phyloP scores from a whole-genome alignment of 2,113 vertebrate species.

The Acanthochromis polyacanthus region DNA sequence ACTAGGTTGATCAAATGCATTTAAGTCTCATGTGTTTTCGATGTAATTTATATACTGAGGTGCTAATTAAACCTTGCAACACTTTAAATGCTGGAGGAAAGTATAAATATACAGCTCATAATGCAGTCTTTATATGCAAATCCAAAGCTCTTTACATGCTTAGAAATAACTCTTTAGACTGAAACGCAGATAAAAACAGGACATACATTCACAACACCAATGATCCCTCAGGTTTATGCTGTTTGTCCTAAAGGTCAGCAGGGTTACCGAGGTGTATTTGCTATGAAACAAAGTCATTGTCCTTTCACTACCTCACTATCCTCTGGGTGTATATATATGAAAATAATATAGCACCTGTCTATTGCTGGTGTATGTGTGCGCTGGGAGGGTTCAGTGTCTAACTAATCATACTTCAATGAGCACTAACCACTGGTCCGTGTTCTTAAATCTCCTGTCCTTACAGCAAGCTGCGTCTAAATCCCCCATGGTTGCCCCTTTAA shows the following conservation, averaged over 20 bases:
- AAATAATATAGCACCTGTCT: slow-evolving; percentile 45
- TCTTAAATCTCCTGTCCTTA: slow-evolving; percentile 78
- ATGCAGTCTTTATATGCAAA: not conserved
- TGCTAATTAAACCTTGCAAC: not conserved
- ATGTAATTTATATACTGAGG: not conserved
- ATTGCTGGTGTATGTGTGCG: slow-evolving; percentile 42
- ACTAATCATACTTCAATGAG: slow-evolving; percentile 69
- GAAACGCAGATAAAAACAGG: not conserved
- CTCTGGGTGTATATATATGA: slow-evolving; percentile 34
- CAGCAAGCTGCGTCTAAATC: slow-evolving; percentile 73
- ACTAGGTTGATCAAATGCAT: not conserved
- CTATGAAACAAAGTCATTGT: slow-evolving; percentile 34
- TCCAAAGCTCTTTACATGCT: not conserved
- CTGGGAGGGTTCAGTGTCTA: slow-evolving; percentile 46
- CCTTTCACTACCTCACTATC: slow-evolving; percentile 21
- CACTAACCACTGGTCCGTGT: slow-evolving; percentile 70
- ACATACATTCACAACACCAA: not conserved
- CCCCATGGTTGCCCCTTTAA: slow-evolving; percentile 74
- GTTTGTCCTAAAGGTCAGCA: slow-evolving; percentile 36
- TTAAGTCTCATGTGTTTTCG: not conserved
- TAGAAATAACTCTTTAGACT: not conserved
- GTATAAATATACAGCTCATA: not conserved
- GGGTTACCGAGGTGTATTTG: slow-evolving; percentile 46
- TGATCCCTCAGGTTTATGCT: slow-evolving; percentile 5
- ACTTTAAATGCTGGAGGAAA: not conserved